Conservation (phyloP, 2,888 invertebrate species). For the Parochlus steinenii region DNA sequence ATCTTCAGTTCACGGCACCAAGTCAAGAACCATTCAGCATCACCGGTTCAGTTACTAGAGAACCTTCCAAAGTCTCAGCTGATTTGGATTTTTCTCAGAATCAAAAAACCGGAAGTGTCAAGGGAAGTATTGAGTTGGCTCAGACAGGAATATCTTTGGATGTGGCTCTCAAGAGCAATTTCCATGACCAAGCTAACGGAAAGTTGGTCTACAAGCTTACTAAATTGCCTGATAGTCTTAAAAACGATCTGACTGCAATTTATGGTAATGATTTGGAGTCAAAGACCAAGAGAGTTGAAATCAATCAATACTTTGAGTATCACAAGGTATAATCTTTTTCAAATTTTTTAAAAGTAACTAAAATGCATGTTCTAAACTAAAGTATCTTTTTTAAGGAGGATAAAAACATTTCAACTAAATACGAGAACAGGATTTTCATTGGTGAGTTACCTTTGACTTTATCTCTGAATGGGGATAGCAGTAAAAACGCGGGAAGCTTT, state of each 20-base stretch:
- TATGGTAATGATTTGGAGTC: slow-evolving; percentile 45
- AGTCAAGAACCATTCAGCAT: slow-evolving; percentile 18
- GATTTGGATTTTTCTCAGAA: slow-evolving; percentile 11
- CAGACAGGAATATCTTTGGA: slow-evolving; percentile 9
- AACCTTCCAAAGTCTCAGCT: slow-evolving; percentile 6
- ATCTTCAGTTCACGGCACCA: slow-evolving; percentile 19
- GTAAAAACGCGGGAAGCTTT: slow-evolving; percentile 2
- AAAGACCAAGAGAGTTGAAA: slow-evolving; percentile 31
- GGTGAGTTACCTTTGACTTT: neutral
- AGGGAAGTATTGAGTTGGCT: slow-evolving; percentile 7
- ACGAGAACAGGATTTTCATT: slow-evolving; percentile 3
- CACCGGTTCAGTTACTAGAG: slow-evolving; percentile 22
- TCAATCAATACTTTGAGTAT: slow-evolving; percentile 7
- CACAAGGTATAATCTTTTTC: neutral
- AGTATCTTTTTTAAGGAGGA: neutral
- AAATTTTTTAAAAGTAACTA: too few relatives aligned
- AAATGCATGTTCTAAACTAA: too few relatives aligned
- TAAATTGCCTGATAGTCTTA: neutral
- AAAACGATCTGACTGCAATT: slow-evolving; percentile 36
- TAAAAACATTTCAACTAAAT: slow-evolving; percentile 1
- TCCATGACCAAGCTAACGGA: slow-evolving; percentile 12
- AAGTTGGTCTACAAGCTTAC: slow-evolving; percentile 2
- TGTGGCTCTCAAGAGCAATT: slow-evolving; percentile 9
- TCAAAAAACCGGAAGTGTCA: slow-evolving; percentile 1
- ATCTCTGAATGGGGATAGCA: slow-evolving; percentile 6